Evolutionary conservation across 1,140 invertebrate species (phyloP), one percentile per base, ranked within the genome.

Genomic region (Ostrea denselamellosa): DNA sequence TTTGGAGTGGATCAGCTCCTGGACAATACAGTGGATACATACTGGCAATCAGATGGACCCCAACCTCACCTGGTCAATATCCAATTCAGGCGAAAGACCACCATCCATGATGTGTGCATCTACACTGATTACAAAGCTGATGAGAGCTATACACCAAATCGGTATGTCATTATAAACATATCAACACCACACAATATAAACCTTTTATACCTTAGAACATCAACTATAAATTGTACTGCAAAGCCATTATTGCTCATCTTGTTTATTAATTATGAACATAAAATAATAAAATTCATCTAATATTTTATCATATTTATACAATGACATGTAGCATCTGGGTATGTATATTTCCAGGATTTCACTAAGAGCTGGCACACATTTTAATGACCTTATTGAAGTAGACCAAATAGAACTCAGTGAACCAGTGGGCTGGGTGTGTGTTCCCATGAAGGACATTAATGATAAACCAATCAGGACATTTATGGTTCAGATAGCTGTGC

Each of bases 31-130:
- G 97, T 98, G 92, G 99, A 99, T 90, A 99, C 98, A 0, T 99
- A 99, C 95, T 99, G 99, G 99, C 99, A 99, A 94, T 99, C 98
- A 0, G 99, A 99, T 95, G 99, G 99, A 0, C 98, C 99, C 91
- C 96, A 99, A 88, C 99, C 99, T 8, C 99, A 99, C 95, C 95
- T 99, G 89, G 98, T 99, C 0, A 99, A 99, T 93, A 99, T 99
- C 90, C 98, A 99, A 93, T 99, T 99, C 94, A 97, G 97, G 90
- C 96, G 97, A 91, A 99, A 99, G 95, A 99, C 98, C 0, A 98
- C 98, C 58, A 97, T 99, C 22, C 97, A 97, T 88, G 98, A 99
- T 95, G 97, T 99, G 87, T 99, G 98, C 93, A 97, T 99, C 86
- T 99, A 99, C 93, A 98, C 98, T 0, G 98, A 99, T 95, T 99